These are phyloP conservation scores for Ectobius pallidus DNA, from an alignment of 2,888 invertebrate species.

Conservation along the genomic window DNA sequence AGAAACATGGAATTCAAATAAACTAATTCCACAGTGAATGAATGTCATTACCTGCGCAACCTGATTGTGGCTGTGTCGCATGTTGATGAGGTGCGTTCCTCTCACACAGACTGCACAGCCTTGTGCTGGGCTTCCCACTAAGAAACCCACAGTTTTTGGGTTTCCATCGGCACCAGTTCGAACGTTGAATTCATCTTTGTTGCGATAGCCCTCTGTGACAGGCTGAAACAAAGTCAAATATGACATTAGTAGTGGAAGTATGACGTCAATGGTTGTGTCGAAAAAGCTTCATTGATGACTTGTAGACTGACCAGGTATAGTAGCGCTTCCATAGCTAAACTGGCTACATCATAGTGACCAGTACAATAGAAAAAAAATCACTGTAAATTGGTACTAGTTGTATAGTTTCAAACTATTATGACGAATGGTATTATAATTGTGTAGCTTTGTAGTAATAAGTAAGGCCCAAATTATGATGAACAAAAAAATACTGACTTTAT, in stretches of 20 bases:
- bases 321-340: neutral
- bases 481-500: too few species aligned
- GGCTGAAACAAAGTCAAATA: conserved; percentile 48
- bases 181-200: conserved; percentile 54
- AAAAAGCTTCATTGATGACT: neutral
- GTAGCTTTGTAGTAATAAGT: too few species aligned
- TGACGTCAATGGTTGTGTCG: too few species aligned
- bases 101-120: conserved; percentile 49
- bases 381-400: neutral
- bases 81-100: conserved; percentile 49
- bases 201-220: conserved; percentile 51
- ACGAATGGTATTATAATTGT: neutral
- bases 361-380: neutral
- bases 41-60: conserved; percentile 49
- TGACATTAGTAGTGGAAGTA: neutral
- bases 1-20: too few species aligned
- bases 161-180: conserved; percentile 52
- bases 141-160: conserved; percentile 54
- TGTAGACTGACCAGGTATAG: too few species aligned
- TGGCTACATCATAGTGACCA: neutral
- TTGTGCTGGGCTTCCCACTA: conserved; percentile 48
- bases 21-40: too few species aligned
- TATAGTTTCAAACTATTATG: neutral
- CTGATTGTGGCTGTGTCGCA: conserved; percentile 50
- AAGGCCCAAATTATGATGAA: too few species aligned